Conservation (phyloP, 2,888 invertebrate species). For the Drosophila percnosoma region DNA sequence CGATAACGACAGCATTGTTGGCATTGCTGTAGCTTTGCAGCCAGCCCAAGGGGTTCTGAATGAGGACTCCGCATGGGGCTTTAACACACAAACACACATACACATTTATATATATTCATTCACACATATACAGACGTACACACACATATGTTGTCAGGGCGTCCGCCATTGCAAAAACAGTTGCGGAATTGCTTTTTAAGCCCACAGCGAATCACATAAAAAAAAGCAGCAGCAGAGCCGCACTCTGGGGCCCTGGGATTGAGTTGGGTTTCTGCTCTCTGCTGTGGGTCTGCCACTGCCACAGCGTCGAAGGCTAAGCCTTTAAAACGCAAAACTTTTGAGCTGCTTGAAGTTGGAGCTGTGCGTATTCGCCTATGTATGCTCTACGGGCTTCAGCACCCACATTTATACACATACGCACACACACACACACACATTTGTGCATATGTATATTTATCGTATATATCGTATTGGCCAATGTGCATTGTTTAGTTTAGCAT, state of each 20-base stretch:
- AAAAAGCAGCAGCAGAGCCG: conserved; percentile 65
- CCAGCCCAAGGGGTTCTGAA: conserved; percentile 68
- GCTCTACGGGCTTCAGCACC: conserved; percentile 7
- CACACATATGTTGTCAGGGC: conserved; percentile 48
- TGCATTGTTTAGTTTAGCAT: conserved; percentile 32
- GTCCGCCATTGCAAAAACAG: conserved; percentile 71
- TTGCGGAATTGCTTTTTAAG: conserved; percentile 80
- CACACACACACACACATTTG: neutral
- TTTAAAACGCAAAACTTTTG: conserved; percentile 78
- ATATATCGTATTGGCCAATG: conserved; percentile 46
- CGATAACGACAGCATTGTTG: conserved; percentile 81
- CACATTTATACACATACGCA: conserved; percentile 2
- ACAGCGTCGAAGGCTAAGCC: conserved; percentile 63
- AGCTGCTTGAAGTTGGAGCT: conserved; percentile 74
- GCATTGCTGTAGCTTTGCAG: conserved; percentile 66
- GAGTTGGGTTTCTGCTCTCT: conserved; percentile 42
- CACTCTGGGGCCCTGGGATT: conserved; percentile 68
- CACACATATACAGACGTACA: conserved; percentile 11
- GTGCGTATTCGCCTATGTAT: conserved; percentile 74
- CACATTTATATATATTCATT: conserved; percentile 10
- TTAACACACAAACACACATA: conserved; percentile 41
- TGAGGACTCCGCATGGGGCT: conserved; percentile 57
- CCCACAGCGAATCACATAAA: conserved; percentile 75
- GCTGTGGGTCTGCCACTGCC: conserved; percentile 20
- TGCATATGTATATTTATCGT: conserved; percentile 15